Base-by-base conservation (phyloP, 2,888 invertebrate species). In the Aradus depressus region DNA sequence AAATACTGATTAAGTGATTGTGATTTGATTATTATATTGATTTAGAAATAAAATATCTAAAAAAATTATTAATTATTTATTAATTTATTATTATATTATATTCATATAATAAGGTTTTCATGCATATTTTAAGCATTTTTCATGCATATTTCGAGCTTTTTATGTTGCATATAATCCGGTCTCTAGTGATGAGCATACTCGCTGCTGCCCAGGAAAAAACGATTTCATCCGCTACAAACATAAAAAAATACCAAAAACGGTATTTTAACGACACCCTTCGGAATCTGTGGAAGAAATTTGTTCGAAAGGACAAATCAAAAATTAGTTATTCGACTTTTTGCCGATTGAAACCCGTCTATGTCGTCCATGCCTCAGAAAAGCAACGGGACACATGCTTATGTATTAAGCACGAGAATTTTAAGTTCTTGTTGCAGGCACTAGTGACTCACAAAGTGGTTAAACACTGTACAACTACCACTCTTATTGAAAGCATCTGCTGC, bases 181-280 rank as follows among this genome's bases (percentile, higher is more conserved):
- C n/a, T n/a, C n/a, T n/a, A 6, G 6, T 4, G 43, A 43, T 14
- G 43, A 43, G 14, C 16, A 26, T 18, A 43, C 26, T 21, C 43
- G 43, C 28, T 26, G 28, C 16, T 35, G 32, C 18, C 43, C 43
- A 12, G 43, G 43, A 14, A 42, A 42, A 22, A 19, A 19, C 5
- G 43, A 43, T 14, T 43, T 43, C 43, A 43, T 43, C 18, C 23
- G 26, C 4, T n/a, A 22, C 28, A 43, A 43, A 26, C 5, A n/a
- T 3, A n/a, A 26, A 26, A 23, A 4, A 18, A 19, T 19, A 44
- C 32, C 44, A 44, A 22, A 44, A 44, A 44, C 10, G 22, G 44
- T 44, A 44, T n/a, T 10, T 44, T 22, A 45, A 45, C n/a, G 45
- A 45, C 45, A 45, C 35, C 4, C 45, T 45, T 23, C 19, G 4